Evolutionary conservation across 2,113 vertebrate genomes (phyloP).

Genomic region (Grallaria varia): DNA sequence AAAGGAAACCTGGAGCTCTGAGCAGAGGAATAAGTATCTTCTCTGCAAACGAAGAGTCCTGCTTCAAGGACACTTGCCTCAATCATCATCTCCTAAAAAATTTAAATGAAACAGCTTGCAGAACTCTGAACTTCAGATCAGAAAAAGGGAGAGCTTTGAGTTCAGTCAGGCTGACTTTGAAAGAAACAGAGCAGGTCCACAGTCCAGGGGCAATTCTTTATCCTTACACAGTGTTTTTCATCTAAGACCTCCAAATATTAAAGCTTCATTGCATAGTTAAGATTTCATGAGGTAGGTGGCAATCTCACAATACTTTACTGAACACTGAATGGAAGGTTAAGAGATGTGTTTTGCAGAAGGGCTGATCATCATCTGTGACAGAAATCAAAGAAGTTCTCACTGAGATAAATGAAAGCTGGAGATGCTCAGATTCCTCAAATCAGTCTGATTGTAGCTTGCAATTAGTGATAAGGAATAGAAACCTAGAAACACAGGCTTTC

Average conservation of each 20-base stretch:
- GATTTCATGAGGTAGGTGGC: conserved; percentile 4
- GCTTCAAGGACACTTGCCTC: not conserved
- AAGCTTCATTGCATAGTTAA: not conserved
- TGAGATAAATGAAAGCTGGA: not conserved
- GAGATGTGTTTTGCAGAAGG: not conserved
- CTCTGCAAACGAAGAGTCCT: not conserved
- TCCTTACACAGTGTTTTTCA: not conserved
- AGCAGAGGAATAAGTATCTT: not conserved
- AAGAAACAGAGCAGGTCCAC: not conserved
- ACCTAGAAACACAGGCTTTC: not conserved
- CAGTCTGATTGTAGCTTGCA: not conserved
- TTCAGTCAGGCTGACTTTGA: not conserved
- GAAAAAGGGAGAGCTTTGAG: not conserved
- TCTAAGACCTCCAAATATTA: not conserved
- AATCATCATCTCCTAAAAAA: not conserved
- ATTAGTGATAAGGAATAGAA: not conserved
- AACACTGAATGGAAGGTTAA: not conserved
- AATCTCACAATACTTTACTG: conserved; percentile 13
- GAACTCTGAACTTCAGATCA: not conserved
- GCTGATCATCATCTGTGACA: not conserved
- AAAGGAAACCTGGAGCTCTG: not conserved
- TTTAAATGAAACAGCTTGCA: not conserved
- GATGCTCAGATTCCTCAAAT: not conserved
- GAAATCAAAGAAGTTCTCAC: not conserved
- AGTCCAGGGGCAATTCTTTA: not conserved